Base-by-base conservation (phyloP, 2,888 invertebrate species). In the Spicauda simplicius region DNA sequence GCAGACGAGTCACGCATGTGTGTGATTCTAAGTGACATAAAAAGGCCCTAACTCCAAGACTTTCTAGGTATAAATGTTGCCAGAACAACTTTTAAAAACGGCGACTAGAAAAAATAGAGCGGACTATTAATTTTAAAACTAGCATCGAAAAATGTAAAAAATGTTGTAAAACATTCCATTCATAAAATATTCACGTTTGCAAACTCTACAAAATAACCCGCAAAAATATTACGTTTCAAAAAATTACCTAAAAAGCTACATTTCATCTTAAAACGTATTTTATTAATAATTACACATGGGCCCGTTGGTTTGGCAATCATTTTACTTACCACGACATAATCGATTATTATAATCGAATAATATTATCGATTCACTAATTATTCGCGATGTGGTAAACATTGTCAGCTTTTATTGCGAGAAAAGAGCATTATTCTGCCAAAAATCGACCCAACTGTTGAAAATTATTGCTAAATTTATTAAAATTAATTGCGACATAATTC, bases 181-280 rank as follows among this genome's bases (percentile, higher is more conserved):
- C 55, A 12, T 55, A 66, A 66, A 66, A 60, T 66, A 66, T 30
- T 33, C 20, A 19, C 18, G 18, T 50, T 45, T 60, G 66, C 66
- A 66, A 66, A 66, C 54, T 66, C 66, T 66, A 66, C 66, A 66
- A 66, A 66, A 66, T 60, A 66, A 66, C 66, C 60, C 20, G 60
- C 60, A 56, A 67, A 66, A 67, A 57, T 67, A 61, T 56, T 52
- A 56, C 45, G 56, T 67, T 67, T 67, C 30, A 61, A 67, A 67
- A 60, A 62, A 56, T 61, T 52, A 52, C 50, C 67, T 67, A 67
- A 14, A 52, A 64, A 41, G 18, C 67, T 67, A 67, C 56, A 20
- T 56, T 60, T 66, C 7, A 60, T 33, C 65, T 60, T 55, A 66
- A 66, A 66, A 19, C 48, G 48, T 59, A 33, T 48, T 25, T 25